Base-by-base conservation (phyloP, 2,797 vertebrate genomes). In the Picus viridis region DNA sequence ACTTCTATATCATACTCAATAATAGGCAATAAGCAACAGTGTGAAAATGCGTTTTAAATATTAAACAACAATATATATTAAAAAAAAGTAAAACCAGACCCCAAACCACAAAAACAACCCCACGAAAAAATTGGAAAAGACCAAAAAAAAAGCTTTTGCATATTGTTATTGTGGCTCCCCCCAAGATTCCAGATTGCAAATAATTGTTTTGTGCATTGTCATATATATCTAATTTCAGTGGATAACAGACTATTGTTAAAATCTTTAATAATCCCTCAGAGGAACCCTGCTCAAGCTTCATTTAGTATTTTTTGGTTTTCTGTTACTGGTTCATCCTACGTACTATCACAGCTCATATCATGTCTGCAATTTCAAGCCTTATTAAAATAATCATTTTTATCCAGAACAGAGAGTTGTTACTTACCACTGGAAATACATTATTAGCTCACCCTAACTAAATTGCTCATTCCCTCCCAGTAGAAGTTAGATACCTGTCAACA, bases 321-420 rank as follows among this genome's bases (percentile, higher is more conserved):
- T 80, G 86, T 87, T 79, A 56, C 29, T 84, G 41, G 65, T 95
- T 96, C 90, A 16, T 74, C 36, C 69, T 74, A 62, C n/a, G 1
- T 91, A 82, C 80, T 94, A 94, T 94, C 81, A 82, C 32, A 90
- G 63, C 15, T 49, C 77, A 92, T 88, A 90, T 89, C 75, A 62
- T 93, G 79, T 34, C 80, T 90, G 49, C 13, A 49, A 43, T 58
- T 96, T 94, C 91, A 85, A 73, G 27, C 43, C 85, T 69, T 94
- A 95, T 94, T 95, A 84, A 95, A 96, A 96, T 92, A 94, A 94
- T 86, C n/a, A 90, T 95, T 94, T 96, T 96, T 86, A 91, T 92
- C 84, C 27, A 57, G 67, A 62, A 81, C 1, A 1, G 88, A 83
- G 75, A 86, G 57, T 65, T 92, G 54, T 65, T 92, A 91, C 90